Percentiles rank a stretch among this genome's conserved stretches.
These are phyloP conservation scores for Alexandromys fortis DNA, from an alignment of 2,113 vertebrate species.

Conservation along the genomic window DNA sequence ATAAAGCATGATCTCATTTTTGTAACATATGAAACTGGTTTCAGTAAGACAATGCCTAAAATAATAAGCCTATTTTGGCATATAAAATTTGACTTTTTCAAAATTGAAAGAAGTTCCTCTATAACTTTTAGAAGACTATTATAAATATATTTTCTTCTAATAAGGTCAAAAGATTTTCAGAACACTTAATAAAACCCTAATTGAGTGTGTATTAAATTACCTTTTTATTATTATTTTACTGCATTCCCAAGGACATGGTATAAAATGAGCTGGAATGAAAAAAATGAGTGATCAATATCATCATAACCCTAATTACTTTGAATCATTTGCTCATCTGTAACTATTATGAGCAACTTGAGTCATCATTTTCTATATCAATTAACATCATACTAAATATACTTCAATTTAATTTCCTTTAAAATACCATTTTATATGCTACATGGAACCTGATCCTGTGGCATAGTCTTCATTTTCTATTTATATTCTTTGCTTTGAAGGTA, in stretches of 20 bases:
- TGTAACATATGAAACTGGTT: background rate
- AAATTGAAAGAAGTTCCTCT: background rate
- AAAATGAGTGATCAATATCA: conserved; percentile 70
- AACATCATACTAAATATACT: conserved; percentile 75
- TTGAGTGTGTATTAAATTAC: conserved; percentile 69
- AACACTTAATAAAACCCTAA: conserved; percentile 68
- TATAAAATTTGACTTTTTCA: conserved; percentile 11
- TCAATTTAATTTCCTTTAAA: conserved; percentile 80
- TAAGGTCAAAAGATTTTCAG: conserved; percentile 63
- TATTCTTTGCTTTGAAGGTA: conserved; percentile 72
- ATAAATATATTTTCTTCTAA: conserved; percentile 56
- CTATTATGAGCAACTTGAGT: conserved; percentile 70
- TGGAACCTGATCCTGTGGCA: conserved; percentile 63
- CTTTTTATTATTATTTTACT: conserved; percentile 76
- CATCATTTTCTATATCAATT: conserved; percentile 79
- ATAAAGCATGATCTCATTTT: background rate
- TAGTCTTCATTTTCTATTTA: conserved; percentile 72
- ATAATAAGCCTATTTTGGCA: background rate
- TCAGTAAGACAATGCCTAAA: background rate
- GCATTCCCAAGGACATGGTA: conserved; percentile 69
- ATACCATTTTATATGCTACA: conserved; percentile 73
- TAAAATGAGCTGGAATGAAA: conserved; percentile 70
- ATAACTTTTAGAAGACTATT: conserved; percentile 59
- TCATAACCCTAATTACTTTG: conserved; percentile 74
- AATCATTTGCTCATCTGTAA: conserved; percentile 78